Evolutionary conservation across 1,140 invertebrate species (phyloP).

Genomic region (Lordiphosa mommai): DNA sequence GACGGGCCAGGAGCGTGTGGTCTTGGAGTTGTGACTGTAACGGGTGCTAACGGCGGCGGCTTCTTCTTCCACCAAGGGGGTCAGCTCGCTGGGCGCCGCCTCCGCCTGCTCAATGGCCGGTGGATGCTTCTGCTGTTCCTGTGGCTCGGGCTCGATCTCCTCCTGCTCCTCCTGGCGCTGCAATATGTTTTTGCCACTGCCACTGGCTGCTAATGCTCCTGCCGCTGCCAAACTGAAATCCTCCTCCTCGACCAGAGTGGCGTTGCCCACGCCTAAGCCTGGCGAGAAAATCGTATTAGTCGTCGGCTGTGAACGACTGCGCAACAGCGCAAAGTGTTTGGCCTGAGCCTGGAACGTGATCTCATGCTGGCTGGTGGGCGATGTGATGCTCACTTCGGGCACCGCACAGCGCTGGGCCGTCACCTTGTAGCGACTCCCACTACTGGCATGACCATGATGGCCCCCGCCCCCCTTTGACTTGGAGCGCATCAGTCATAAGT

Average conservation of each 20-base stretch:
- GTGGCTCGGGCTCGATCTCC: conserved; percentile 40
- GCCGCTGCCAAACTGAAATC: conserved; percentile 70
- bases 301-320: conserved; percentile 66
- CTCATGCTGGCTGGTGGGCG: conserved; percentile 57
- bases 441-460: conserved; percentile 53
- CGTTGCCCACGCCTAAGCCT: conserved; percentile 56
- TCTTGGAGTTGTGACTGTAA: conserved; percentile 75
- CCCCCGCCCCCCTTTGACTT: conserved; percentile 59
- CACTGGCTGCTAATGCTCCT: conserved; percentile 26
- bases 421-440: conserved; percentile 76
- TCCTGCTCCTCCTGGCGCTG: conserved; percentile 64
- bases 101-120: conserved; percentile 3
- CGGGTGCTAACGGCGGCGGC: conserved; percentile 47
- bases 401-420: conserved; percentile 68
- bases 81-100: conserved; percentile 59
- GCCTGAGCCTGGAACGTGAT: conserved; percentile 44
- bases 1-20: conserved; percentile 78
- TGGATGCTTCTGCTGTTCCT: conserved; percentile 23
- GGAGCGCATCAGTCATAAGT: conserved; percentile 79
- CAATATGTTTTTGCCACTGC: conserved; percentile 56
- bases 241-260: conserved; percentile 76
- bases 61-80: conserved; percentile 52
- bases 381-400: conserved; percentile 77
- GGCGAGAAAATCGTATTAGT: conserved; percentile 79
- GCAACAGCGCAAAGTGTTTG: conserved; percentile 64